Conservation (phyloP, 2,888 invertebrate species). For the Tenthredo amoena region DNA sequence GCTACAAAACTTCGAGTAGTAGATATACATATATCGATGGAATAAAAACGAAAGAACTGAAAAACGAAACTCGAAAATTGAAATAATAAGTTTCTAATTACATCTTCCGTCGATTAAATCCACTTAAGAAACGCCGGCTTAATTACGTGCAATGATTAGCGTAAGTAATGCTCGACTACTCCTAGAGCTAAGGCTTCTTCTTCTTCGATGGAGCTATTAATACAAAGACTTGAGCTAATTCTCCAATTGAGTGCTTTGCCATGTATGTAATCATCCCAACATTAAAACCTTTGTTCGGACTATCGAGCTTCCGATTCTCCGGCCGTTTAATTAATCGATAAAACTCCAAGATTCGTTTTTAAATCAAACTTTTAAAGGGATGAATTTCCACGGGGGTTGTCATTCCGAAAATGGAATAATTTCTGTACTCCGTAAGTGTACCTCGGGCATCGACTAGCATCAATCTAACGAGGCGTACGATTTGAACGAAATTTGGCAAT, state of each 20-base stretch:
- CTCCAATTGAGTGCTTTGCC: constrained; percentile 68
- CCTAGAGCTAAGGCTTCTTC: not conserved
- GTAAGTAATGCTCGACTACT: constrained; percentile 58
- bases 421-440: not conserved
- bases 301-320: constrained; percentile 39
- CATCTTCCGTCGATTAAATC: constrained; percentile 70
- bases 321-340: not conserved
- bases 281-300: constrained; percentile 51
- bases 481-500: constrained; percentile 53
- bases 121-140: constrained; percentile 67
- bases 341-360: not conserved
- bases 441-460: not conserved
- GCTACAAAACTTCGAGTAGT: not conserved
- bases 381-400: not conserved
- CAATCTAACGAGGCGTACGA: constrained; percentile 31
- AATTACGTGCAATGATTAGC: constrained; percentile 69
- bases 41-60: not conserved
- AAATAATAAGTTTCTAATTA: constrained; percentile 68
- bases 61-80: constrained; percentile 21
- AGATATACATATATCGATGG: not conserved
- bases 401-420: not conserved
- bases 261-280: constrained; percentile 64
- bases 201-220: constrained; percentile 60
- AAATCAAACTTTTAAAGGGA: not conserved
- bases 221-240: constrained; percentile 65